phyloP scores from a whole-genome alignment of 1,140 invertebrate species.

The Bombyx mandarina region DNA sequence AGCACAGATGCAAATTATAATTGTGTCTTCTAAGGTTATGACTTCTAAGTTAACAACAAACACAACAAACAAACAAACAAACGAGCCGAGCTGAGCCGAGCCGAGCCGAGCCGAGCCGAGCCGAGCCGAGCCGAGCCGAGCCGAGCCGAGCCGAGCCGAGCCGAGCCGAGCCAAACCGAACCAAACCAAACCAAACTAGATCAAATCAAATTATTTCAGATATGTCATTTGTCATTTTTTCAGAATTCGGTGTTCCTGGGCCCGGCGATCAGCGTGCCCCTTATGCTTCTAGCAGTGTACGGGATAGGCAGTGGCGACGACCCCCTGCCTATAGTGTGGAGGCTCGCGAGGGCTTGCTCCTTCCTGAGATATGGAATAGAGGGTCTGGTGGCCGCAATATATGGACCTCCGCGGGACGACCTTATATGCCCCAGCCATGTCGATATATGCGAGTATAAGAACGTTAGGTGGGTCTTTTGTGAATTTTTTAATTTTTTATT shows the following conservation, averaged over 20 bases:
- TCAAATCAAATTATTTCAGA: too few species aligned
- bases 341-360: conserved; percentile 85
- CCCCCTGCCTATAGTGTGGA: conserved; percentile 76
- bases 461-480: conserved; percentile 62
- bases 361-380: conserved; percentile 85
- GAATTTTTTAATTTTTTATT: too few species aligned
- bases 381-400: conserved; percentile 83
- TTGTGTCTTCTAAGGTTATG: too few species aligned
- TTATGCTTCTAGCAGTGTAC: conserved; percentile 84
- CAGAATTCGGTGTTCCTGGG: conserved; percentile 87
- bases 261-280: conserved; percentile 79
- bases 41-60: too few species aligned
- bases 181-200: too few species aligned
- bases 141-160: too few species aligned
- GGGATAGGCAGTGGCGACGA: conserved; percentile 78
- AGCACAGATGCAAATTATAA: too few species aligned
- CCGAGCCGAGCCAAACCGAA: too few species aligned
- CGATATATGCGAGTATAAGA: conserved; percentile 79
- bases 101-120: too few species aligned
- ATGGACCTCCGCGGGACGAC: conserved; percentile 79
- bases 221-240: conserved; percentile 24
- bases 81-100: too few species aligned
- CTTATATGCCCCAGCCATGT: conserved; percentile 77
- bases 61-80: too few species aligned
- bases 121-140: too few species aligned